These are phyloP conservation scores for Patella depressa DNA, from an alignment of 2,888 invertebrate genomes.

Conservation along the genomic window DNA sequence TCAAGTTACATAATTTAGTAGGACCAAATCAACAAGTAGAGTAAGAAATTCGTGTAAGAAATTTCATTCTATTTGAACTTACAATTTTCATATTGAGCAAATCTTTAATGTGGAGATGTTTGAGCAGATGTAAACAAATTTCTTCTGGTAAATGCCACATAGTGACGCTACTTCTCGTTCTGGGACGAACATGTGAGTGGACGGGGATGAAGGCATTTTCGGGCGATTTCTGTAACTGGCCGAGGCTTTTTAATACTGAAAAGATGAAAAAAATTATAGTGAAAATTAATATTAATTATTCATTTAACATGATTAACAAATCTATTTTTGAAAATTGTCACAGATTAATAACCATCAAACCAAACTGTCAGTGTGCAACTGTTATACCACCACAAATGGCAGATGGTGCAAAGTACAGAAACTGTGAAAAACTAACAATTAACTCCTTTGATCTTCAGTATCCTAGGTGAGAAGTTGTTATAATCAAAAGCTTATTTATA, in stretches of 20 bases:
- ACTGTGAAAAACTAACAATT: no score
- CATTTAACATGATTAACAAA: no score
- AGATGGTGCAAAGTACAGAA: no score
- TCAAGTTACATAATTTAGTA: no score
- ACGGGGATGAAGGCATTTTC: conserved; percentile 56
- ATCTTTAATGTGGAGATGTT: conserved; percentile 62
- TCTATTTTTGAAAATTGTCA: no score
- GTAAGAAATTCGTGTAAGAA: background rate
- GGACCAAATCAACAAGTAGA: background rate
- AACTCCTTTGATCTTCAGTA: no score
- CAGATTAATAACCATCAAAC: no score
- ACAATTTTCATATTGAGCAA: conserved; percentile 62
- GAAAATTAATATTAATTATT: background rate
- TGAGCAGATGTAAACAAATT: conserved; percentile 57
- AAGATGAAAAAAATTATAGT: conserved; percentile 8
- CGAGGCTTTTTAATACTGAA: conserved; percentile 51
- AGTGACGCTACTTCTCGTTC: conserved; percentile 52
- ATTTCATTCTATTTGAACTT: conserved; percentile 28
- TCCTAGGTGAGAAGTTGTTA: no score
- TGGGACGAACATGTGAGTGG: conserved; percentile 47
- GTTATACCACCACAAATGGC: no score
- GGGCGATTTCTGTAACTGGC: conserved; percentile 47
- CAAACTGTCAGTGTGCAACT: no score
- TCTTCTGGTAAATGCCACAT: conserved; percentile 67
- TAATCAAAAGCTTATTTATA: no score